These are phyloP conservation scores for Ormyrus labotus DNA, from an alignment of 2,888 invertebrate genomes.

Conservation along the genomic window DNA sequence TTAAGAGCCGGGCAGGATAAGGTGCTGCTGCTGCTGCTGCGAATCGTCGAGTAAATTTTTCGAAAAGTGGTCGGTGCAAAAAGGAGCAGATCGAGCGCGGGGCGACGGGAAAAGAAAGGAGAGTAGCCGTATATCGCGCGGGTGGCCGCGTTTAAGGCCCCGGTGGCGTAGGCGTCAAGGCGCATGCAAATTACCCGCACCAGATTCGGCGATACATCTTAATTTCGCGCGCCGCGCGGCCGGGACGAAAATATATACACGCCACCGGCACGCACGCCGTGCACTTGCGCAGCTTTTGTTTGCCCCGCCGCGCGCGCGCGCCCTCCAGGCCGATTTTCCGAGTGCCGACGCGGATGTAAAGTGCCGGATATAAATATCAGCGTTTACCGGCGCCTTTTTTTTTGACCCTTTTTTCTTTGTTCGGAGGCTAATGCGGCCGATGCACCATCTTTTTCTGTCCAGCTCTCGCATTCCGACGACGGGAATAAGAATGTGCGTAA, in stretches of 20 bases:
- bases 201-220: conserved; percentile 75
- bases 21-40: background rate
- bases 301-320: no score
- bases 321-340: no score
- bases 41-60: conserved; percentile 27
- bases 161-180: conserved; percentile 70
- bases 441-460: no score
- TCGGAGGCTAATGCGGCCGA: no score
- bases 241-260: conserved; percentile 29
- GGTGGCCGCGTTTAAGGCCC: conserved; percentile 60
- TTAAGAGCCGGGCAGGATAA: background rate
- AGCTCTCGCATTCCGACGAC: no score
- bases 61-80: background rate
- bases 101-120: background rate
- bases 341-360: no score
- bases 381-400: background rate
- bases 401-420: background rate
- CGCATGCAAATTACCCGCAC: conserved; percentile 74
- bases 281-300: background rate
- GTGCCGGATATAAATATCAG: conserved; percentile 10
- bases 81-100: background rate
- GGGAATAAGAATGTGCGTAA: no score
- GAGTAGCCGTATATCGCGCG: conserved; percentile 50
- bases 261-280: conserved; percentile 5
- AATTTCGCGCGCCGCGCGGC: conserved; percentile 64